Conservation (phyloP, 30 jellyfish, hydroid and myxozoan genomes). For the Aurelia sp. region DNA sequence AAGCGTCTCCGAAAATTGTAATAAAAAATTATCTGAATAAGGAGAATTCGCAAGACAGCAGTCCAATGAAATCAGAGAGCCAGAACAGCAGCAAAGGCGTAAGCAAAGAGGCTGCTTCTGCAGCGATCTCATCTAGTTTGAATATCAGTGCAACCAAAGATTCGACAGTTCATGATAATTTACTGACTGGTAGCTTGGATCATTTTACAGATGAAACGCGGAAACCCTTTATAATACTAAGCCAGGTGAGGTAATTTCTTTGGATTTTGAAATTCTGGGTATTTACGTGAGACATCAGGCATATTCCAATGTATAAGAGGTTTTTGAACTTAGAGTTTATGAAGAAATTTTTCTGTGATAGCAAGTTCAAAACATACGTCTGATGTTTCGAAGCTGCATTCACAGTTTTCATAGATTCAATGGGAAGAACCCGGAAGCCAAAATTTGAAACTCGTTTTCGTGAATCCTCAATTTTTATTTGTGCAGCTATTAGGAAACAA, state of each 20-base stretch:
- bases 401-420: too few species aligned
- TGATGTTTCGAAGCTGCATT: too few species aligned
- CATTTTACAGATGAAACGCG: constrained; percentile 50
- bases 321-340: too few species aligned
- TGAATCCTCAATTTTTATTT: too few species aligned
- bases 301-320: too few species aligned
- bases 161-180: constrained; percentile 3
- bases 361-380: too few species aligned
- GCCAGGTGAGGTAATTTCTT: constrained; percentile 69
- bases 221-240: constrained; percentile 80
- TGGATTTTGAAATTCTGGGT: too few species aligned
- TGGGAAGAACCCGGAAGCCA: too few species aligned
- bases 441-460: too few species aligned
- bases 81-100: background rate
- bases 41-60: background rate
- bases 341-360: too few species aligned
- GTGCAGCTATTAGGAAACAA: too few species aligned
- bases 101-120: background rate
- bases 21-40: constrained; percentile 1
- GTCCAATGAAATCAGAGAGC: background rate
- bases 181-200: constrained; percentile 49
- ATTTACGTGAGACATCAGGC: too few species aligned
- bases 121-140: constrained; percentile 16
- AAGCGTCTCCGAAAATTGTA: constrained; percentile 17
- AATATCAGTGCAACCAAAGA: constrained; percentile 5